Percentiles rank a stretch among this genome's conserved stretches.
These are phyloP conservation scores for Aporrectodea caliginosa DNA, from an alignment of 1,140 invertebrate genomes.

Conservation along the genomic window DNA sequence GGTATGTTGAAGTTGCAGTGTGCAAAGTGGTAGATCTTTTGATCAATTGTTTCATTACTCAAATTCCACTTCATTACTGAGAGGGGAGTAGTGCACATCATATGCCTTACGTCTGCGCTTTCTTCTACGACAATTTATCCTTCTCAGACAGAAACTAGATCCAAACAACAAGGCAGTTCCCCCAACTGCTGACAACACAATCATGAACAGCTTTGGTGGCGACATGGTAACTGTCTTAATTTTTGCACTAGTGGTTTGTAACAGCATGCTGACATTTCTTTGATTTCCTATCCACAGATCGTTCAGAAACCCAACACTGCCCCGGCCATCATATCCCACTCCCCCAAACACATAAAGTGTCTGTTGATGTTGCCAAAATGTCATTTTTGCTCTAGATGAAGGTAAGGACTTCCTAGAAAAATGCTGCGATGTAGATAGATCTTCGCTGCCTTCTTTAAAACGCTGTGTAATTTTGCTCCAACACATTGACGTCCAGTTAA, in stretches of 20 bases:
- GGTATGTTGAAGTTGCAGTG: too few relatives aligned
- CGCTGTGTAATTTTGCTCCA: too few relatives aligned
- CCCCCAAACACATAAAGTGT: not conserved
- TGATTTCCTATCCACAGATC: not conserved
- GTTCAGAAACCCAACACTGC: not conserved
- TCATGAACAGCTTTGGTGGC: not conserved
- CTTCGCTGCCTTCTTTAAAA: too few relatives aligned
- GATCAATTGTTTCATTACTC: too few relatives aligned
- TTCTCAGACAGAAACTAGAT: not conserved
- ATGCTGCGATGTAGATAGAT: too few relatives aligned
- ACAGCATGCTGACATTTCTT: not conserved
- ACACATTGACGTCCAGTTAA: too few relatives aligned
- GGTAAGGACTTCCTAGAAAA: not conserved
- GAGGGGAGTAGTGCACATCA: not conserved
- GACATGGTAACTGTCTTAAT: not conserved
- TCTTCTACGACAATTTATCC: not conserved
- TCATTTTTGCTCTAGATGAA: not conserved
- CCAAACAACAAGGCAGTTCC: not conserved
- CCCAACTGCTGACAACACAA: not conserved
- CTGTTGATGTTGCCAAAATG: not conserved
- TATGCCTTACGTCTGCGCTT: not conserved
- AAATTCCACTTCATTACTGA: not conserved
- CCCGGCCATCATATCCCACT: not conserved
- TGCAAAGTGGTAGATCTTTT: too few relatives aligned
- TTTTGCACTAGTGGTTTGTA: not conserved